Conservation (phyloP, 1,140 invertebrate species). For the Drosophila funebris region DNA sequence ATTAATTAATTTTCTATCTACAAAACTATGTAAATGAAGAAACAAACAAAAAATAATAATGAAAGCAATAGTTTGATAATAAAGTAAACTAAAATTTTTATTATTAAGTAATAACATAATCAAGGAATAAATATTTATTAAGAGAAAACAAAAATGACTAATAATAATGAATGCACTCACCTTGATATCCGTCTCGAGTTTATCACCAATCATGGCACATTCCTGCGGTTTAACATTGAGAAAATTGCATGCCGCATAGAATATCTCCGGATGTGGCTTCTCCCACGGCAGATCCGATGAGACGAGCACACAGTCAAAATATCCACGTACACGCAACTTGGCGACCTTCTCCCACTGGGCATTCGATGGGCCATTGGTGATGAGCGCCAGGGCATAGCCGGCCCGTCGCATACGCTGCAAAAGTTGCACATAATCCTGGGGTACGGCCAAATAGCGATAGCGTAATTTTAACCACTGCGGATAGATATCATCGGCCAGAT, state of each 20-base stretch:
- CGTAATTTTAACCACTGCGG: constrained; percentile 90
- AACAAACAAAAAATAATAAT: too few relatives aligned
- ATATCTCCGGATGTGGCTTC: constrained; percentile 92
- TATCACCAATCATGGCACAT: constrained; percentile 94
- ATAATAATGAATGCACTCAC: constrained; percentile 61
- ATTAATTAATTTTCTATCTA: too few relatives aligned
- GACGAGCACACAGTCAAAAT: constrained; percentile 91
- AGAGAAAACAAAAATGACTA: too few relatives aligned
- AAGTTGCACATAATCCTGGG: constrained; percentile 87
- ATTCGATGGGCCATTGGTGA: constrained; percentile 92
- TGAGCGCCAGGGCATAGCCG: constrained; percentile 90
- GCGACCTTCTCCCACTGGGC: constrained; percentile 94
- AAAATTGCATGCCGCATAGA: constrained; percentile 89
- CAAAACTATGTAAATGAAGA: too few relatives aligned
- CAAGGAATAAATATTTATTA: too few relatives aligned
- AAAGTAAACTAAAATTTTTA: too few relatives aligned
- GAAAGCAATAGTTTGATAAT: too few relatives aligned
- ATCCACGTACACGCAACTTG: constrained; percentile 87
- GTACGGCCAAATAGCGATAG: constrained; percentile 88
- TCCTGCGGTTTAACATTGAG: constrained; percentile 88
- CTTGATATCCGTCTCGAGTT: constrained; percentile 92
- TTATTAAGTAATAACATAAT: too few relatives aligned
- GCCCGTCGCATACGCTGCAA: constrained; percentile 86
- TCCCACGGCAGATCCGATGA: constrained; percentile 93
- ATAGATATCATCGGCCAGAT: constrained; percentile 89